These are phyloP conservation scores for Pyxicephalus adspersus DNA, from an alignment of 2,113 vertebrate genomes.

Conservation along the genomic window DNA sequence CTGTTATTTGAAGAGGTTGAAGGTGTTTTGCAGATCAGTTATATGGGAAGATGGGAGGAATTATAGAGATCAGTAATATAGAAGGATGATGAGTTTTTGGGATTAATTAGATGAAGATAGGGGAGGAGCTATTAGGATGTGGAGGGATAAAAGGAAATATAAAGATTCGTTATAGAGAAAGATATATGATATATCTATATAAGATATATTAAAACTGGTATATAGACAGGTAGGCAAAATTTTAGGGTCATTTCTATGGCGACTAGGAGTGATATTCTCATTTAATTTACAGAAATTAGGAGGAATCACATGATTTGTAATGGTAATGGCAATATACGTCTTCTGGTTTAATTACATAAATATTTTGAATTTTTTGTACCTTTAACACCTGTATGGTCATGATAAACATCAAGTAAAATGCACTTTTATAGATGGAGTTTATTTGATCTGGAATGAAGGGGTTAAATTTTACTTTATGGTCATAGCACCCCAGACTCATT, in stretches of 20 bases:
- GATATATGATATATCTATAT: not conserved
- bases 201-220: not conserved
- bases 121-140: not conserved
- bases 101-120: not conserved
- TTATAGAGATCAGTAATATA: not conserved
- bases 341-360: too few species aligned
- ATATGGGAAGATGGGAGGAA: not conserved
- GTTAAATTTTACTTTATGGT: slow-evolving; percentile 3
- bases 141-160: slow-evolving; percentile 3
- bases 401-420: too few species aligned
- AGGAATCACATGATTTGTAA: not conserved
- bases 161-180: not conserved
- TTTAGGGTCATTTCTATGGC: not conserved
- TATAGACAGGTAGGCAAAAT: not conserved
- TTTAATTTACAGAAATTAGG: not conserved
- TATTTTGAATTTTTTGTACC: too few species aligned
- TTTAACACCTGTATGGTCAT: too few species aligned
- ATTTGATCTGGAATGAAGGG: not conserved
- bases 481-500: slow-evolving; percentile 17
- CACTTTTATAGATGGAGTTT: not conserved
- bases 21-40: not conserved
- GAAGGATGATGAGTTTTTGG: not conserved
- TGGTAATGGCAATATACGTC: too few species aligned
- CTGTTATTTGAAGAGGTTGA: not conserved
- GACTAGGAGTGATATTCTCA: not conserved